Base-by-base conservation (phyloP, 2,113 vertebrate genomes). In the Cariama cristata region DNA sequence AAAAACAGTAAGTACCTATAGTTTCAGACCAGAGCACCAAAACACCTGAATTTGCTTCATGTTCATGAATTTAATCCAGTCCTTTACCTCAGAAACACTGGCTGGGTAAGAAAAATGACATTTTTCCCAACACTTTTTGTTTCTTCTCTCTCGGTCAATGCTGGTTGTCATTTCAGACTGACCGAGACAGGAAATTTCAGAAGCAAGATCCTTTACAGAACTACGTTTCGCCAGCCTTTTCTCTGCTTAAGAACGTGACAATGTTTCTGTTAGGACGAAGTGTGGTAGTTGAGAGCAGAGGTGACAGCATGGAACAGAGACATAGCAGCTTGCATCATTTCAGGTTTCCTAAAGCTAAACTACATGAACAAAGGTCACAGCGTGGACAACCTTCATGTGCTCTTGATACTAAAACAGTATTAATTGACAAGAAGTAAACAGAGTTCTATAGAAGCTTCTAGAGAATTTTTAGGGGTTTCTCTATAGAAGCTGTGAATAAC, bases 41-140 rank as follows among this genome's bases (percentile, higher is more conserved):
- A 83, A 79, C 8, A 86, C 4, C 33, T 49, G 21, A 45, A 58
- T 58, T 35, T 88, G 23, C 33, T 66, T 76, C 8, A 12, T 7
- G 1, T 60, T 72, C 44, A 44, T 44, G 4, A 67, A 90, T 56
- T 76, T 40, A 63, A 73, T 63, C 16, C 12, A 67, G 38, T 90
- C 60, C 27, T 81, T 79, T 35, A 79, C 49, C 8, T 79, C 52
- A 75, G 60, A 33, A 85, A 69, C 38, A 71, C 9, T 55, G 73
- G 2, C 21, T 0, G 0, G 11, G 13, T 44, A 87, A 88, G 45
- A 79, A 82, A 91, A 93, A 42, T 3, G 0, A 86, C 5, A 53
- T 47, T 81, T 68, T 62, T 42, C 35, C 27, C 28, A 93, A 27
- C 14, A 71, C 7, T 58, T 50, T 12, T 12, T 26, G 8, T 50